Evolutionary conservation across 2,888 invertebrate genomes (phyloP).

Genomic region (Pristionchus arcanus): DNA sequence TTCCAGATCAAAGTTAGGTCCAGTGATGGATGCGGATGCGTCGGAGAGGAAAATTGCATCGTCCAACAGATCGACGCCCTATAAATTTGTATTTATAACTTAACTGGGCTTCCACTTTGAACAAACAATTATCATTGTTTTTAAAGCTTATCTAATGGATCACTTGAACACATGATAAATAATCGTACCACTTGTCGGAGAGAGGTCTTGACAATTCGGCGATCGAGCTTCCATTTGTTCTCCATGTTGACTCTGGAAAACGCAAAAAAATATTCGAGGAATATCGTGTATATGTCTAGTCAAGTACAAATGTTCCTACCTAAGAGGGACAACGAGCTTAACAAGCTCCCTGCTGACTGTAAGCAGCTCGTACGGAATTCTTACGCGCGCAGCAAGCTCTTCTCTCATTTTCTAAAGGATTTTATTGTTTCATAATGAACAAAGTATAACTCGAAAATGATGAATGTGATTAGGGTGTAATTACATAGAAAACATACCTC

Average conservation of each 20-base stretch:
- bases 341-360: slow-evolving; percentile 69
- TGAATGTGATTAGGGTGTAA: not conserved
- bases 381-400: slow-evolving; percentile 72
- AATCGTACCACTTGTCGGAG: slow-evolving; percentile 65
- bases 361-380: slow-evolving; percentile 74
- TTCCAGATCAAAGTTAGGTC: slow-evolving; percentile 89
- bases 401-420: slow-evolving; percentile 73
- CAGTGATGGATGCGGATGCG: slow-evolving; percentile 85
- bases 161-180: not conserved
- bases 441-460: not conserved
- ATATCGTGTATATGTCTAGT: not conserved
- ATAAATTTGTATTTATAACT: slow-evolving; percentile 54
- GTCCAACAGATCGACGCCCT: slow-evolving; percentile 84
- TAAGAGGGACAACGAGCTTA: slow-evolving; percentile 69
- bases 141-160: not conserved
- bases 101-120: not conserved
- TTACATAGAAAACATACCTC: slow-evolving; percentile 62
- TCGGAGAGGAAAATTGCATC: slow-evolving; percentile 87
- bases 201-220: slow-evolving; percentile 67
- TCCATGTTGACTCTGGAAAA: slow-evolving; percentile 72
- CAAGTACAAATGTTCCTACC: not conserved
- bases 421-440: not conserved
- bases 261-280: not conserved
- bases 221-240: slow-evolving; percentile 71
- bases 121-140: not conserved